Conservation (phyloP, 2,797 vertebrate species). For the Argya squamiceps region DNA sequence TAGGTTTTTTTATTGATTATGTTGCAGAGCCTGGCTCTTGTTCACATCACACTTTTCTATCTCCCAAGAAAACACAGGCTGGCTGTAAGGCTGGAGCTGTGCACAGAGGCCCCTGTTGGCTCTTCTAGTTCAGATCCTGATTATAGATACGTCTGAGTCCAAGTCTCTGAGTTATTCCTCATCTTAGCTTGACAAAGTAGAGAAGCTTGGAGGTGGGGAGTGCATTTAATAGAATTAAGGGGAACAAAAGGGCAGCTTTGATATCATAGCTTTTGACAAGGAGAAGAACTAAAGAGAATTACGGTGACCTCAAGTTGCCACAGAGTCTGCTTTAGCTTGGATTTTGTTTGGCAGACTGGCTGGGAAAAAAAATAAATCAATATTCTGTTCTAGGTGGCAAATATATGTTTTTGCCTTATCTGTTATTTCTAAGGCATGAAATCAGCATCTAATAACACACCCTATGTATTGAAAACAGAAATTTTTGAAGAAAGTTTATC, state of each 20-base stretch:
- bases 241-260: constrained; percentile 37
- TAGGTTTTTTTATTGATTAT: not conserved
- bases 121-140: not conserved
- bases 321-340: not conserved
- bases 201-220: not conserved
- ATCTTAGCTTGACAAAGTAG: not conserved
- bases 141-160: not conserved
- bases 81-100: not conserved
- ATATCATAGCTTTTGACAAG: constrained; percentile 42
- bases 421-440: constrained; percentile 32
- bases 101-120: not conserved
- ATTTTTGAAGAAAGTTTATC: not conserved
- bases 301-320: constrained; percentile 9
- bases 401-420: not conserved
- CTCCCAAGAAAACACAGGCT: not conserved
- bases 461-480: not conserved
- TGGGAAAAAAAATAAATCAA: not conserved
- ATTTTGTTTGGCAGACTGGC: not conserved
- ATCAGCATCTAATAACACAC: constrained; percentile 14
- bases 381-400: not conserved
- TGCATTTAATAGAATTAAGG: constrained; percentile 45
- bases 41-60: fast-evolving
- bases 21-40: not conserved
- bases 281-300: constrained; percentile 26
- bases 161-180: not conserved